Base-by-base conservation (phyloP, 2,113 vertebrate genomes). In the Channa argus region DNA sequence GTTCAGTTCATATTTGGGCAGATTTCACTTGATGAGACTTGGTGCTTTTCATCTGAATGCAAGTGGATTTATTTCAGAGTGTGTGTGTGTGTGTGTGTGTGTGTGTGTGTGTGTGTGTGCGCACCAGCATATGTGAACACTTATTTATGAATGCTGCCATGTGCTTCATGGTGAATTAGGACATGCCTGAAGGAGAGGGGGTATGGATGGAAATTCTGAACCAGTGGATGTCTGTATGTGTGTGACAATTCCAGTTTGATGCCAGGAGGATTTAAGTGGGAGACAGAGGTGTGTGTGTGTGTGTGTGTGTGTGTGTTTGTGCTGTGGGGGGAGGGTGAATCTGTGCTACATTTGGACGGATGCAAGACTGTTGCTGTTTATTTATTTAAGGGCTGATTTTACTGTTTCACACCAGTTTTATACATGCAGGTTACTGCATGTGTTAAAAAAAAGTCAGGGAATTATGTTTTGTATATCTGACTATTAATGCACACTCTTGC, bases 331-430 rank as follows among this genome's bases (percentile, higher is more conserved):
- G 37, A 59, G 66, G 66, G 53, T 52, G 69, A 73, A 54, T 83
- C 14, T 89, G 88, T 74, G 85, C 88, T 87, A 89, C 80, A 86
- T 89, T 82, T 85, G 77, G 67, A 61, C 63, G 24, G 79, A 80
- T 80, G 73, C 80, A 79, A 61, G 75, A 80, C 50, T n/a, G 75
- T 15, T 63, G 44, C 70, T 72, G 71, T 74, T 89, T 81, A 89
- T 77, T 87, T 85, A 89, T 87, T 89, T 54, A 87, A 38, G 53
- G 67, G 73, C 24, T 24, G 24, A 24, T 24, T 24, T 24, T 24
- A 24, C 24, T 24, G 24, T 24, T 2, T 24, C 24, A 24, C 24
- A 24, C 24, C 24, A 24, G 24, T 24, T 24, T 24, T 24, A 24
- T 24, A 24, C 24, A 24, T 24, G 24, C 24, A 24, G 24, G 24